Evolutionary conservation across 2,113 vertebrate genomes (phyloP).

Genomic region (Heteronetta atricapilla): DNA sequence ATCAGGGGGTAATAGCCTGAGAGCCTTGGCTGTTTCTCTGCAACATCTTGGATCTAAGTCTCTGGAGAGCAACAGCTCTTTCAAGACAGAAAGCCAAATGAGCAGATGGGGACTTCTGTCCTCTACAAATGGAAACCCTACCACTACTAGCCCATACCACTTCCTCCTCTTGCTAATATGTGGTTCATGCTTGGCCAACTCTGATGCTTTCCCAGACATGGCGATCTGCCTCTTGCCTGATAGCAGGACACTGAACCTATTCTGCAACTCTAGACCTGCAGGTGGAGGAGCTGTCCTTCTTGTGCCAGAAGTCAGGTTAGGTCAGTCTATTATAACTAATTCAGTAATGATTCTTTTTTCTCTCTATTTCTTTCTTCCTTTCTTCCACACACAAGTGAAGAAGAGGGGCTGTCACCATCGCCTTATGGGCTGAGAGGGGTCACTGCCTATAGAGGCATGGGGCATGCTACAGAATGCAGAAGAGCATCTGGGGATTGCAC

Average conservation of each 20-base stretch:
- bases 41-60: neutral
- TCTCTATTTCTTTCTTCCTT: neutral
- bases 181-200: neutral
- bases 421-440: neutral
- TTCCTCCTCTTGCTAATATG: neutral
- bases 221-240: neutral
- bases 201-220: neutral
- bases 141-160: neutral
- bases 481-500: neutral
- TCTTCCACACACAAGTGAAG: neutral
- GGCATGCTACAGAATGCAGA: neutral
- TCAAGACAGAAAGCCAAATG: neutral
- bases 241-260: neutral
- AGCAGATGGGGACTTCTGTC: slow-evolving; percentile 6
- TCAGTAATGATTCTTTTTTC: neutral
- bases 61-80: neutral
- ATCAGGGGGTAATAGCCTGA: neutral
- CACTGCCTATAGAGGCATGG: neutral
- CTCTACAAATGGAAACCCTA: neutral
- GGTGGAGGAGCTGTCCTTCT: neutral
- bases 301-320: neutral
- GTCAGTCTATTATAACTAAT: neutral
- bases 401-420: neutral
- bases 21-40: neutral
- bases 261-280: neutral